Percentiles rank a stretch among this genome's conserved stretches.
phyloP scores from a whole-genome alignment of 2,797 vertebrate species.

The Echiichthys vipera region DNA sequence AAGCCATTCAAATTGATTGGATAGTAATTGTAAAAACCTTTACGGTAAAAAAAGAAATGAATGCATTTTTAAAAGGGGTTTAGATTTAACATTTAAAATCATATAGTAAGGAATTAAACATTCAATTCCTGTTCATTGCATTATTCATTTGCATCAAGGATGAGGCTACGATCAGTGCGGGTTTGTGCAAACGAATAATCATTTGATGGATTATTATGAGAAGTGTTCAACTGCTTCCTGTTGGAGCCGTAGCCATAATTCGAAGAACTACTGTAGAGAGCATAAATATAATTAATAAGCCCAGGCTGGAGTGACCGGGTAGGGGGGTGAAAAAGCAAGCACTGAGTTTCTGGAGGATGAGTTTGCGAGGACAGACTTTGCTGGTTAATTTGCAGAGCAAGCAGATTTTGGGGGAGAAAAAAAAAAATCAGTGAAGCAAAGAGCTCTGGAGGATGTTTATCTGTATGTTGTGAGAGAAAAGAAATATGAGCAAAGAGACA shows the following conservation, averaged over 20 bases:
- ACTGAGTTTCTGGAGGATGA: constrained; percentile 33
- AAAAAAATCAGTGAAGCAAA: constrained; percentile 25
- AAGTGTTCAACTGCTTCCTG: constrained; percentile 64
- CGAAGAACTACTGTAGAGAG: constrained; percentile 58
- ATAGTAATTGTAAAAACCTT: background rate
- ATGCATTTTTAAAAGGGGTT: constrained; percentile 18
- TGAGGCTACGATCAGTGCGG: constrained; percentile 58
- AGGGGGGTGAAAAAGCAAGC: background rate
- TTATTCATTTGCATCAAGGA: constrained; percentile 65
- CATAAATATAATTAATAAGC: constrained; percentile 70
- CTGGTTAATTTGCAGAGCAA: constrained; percentile 61
- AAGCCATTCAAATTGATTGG: constrained; percentile 43
- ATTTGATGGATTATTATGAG: constrained; percentile 72
- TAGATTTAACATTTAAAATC: constrained; percentile 26
- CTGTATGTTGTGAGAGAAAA: too few relatives aligned
- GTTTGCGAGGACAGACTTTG: constrained; percentile 35
- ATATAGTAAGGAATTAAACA: constrained; percentile 34
- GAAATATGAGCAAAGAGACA: constrained; percentile 39
- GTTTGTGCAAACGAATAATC: constrained; percentile 75
- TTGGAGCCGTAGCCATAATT: constrained; percentile 57
- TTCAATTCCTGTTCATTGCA: constrained; percentile 45
- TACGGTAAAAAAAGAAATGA: background rate
- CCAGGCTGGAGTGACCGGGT: constrained; percentile 44
- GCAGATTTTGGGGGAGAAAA: constrained; percentile 39
- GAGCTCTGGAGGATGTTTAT: constrained; percentile 10